Evolutionary conservation across 2,797 vertebrate genomes (phyloP).

Genomic region (Lagocephalus sceleratus): DNA sequence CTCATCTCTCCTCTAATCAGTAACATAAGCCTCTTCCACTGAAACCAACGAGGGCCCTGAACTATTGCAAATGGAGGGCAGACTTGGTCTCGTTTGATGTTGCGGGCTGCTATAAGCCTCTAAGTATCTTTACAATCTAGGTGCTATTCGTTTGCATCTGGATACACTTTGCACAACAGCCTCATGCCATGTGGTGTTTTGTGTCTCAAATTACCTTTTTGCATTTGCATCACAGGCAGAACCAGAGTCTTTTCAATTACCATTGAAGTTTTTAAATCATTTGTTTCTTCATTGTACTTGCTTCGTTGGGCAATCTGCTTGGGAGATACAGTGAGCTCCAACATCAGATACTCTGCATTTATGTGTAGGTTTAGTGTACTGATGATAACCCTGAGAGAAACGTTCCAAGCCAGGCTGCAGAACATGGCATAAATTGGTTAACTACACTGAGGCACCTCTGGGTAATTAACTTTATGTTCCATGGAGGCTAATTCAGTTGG

Average conservation of each 20-base stretch:
- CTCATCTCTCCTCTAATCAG: slow-evolving; percentile 64
- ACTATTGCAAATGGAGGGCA: slow-evolving; percentile 55
- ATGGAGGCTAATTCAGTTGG: no score
- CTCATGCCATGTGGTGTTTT: slow-evolving; percentile 14
- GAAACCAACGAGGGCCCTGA: slow-evolving; percentile 52
- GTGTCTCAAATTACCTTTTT: slow-evolving; percentile 33
- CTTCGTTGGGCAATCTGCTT: slow-evolving; percentile 6
- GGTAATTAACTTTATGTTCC: no score
- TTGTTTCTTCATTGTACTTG: background rate
- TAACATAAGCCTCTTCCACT: slow-evolving; percentile 62
- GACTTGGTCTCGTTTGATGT: slow-evolving; percentile 51
- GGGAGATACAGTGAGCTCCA: background rate
- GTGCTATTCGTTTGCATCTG: slow-evolving; percentile 60
- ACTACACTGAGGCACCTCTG: no score
- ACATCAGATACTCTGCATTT: background rate
- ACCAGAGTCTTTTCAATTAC: background rate
- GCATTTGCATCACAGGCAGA: slow-evolving; percentile 8
- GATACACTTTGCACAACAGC: slow-evolving; percentile 46
- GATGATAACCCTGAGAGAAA: background rate
- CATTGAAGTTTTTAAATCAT: slow-evolving; percentile 1
- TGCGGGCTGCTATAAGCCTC: slow-evolving; percentile 36
- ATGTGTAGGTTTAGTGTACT: slow-evolving; percentile 13
- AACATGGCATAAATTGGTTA: no score
- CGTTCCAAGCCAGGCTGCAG: no score
- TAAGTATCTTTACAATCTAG: slow-evolving; percentile 53